Conservation (phyloP, 2,797 vertebrate species). For the Macropus fuliginosus region DNA sequence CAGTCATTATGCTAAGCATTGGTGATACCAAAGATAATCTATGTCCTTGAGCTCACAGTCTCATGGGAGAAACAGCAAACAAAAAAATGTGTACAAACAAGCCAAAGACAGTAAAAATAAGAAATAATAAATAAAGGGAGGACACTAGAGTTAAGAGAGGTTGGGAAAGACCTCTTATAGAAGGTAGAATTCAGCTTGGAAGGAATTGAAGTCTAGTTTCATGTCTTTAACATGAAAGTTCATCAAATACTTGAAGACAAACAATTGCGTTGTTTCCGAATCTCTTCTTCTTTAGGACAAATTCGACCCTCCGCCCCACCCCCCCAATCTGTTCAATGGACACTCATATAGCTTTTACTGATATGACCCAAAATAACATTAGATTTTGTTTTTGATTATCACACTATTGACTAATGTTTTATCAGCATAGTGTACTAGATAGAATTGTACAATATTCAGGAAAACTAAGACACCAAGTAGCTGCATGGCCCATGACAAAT, state of each 20-base stretch:
- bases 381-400: background rate
- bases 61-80: constrained; percentile 23
- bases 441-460: background rate
- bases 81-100: constrained; percentile 5
- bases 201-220: background rate
- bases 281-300: background rate
- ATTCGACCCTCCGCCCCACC: background rate
- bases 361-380: background rate
- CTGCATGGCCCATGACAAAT: background rate
- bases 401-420: background rate
- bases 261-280: background rate
- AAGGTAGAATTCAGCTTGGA: background rate
- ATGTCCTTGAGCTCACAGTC: background rate
- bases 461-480: background rate
- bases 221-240: background rate
- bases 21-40: background rate
- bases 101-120: background rate
- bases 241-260: background rate
- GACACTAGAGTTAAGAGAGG: background rate
- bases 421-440: background rate
- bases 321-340: background rate
- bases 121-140: background rate
- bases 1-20: background rate
- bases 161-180: background rate
- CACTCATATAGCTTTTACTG: background rate